Evolutionary conservation across 2,888 invertebrate genomes (phyloP), one percentile per base, ranked within the genome.

Genomic region (Stenchaetothrips biformis): DNA sequence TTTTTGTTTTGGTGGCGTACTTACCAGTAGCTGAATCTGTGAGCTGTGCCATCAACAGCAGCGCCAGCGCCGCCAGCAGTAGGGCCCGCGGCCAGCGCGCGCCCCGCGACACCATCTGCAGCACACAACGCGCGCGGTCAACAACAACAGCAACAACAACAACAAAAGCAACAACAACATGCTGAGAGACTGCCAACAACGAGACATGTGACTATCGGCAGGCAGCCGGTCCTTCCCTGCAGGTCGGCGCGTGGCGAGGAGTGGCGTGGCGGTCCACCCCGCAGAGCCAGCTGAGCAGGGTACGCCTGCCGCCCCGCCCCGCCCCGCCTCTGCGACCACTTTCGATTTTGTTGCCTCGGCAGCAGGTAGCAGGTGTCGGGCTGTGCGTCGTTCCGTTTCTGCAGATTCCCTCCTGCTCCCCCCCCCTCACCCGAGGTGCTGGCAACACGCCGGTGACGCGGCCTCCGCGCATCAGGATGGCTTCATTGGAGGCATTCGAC

Each of bases 21-120:
- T 89, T 88, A 91, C 91, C 89, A 83, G 88, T 86, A 82, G 90
- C 89, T 47, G 90, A 89, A 85, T 90, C 89, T 86, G 90, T 88
- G 82, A 88, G 85, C 82, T 90, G 89, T 49, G 90, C 87, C 82
- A 91, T 86, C 82, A 90, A 87, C 81, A 90, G 89, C 82, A 90
- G 86, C 84, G 90, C 86, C 81, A 91, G 86, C 81, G 90, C 86
- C 84, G 90, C 85, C 84, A 90, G 81, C 81, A 81, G 78, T 79
- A 81, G 48, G 79, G 81, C 82, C 82, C 81, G 82, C 67, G 67
- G 67, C 67, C 67, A 59, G 59, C 59, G 13, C 80, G 79, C 79
- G 81, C 82, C 81, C n/a, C 78, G 67, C 53, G 79, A 79, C 74
- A 79, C 37, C 80, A 82, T 79, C 82, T 82, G 82, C 49, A 82